Percentiles rank a stretch among this genome's conserved stretches.
These are phyloP conservation scores for Creontiades dilutus DNA, from an alignment of 2,888 invertebrate genomes.

Conservation along the genomic window DNA sequence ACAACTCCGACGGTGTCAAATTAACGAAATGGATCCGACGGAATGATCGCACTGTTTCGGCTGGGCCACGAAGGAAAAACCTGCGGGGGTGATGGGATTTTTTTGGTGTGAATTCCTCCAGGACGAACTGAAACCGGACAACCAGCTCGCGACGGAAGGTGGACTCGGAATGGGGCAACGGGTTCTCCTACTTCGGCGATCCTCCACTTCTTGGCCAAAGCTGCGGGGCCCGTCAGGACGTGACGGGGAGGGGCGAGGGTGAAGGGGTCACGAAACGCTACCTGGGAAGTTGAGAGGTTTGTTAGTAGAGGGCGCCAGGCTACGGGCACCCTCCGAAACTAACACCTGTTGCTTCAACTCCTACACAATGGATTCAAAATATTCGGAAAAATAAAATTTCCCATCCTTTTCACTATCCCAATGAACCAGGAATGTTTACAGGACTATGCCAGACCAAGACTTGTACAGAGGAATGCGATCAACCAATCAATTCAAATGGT, in stretches of 20 bases:
- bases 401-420: no score
- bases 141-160: neutral
- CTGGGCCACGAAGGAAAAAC: neutral
- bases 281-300: conserved; percentile 9
- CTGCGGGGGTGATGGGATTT: neutral
- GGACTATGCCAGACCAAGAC: no score
- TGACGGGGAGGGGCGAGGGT: neutral
- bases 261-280: conserved; percentile 3
- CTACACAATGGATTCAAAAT: no score
- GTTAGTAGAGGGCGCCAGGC: neutral
- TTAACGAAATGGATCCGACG: neutral
- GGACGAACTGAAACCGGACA: conserved; percentile 1
- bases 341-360: no score
- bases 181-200: conserved; percentile 52
- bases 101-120: conserved; percentile 7
- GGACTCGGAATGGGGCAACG: conserved; percentile 52
- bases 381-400: no score
- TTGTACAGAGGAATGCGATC: no score
- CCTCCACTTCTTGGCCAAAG: conserved; percentile 22
- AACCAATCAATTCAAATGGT: no score
- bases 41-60: neutral
- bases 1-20: neutral
- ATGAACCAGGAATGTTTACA: no score
- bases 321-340: no score
- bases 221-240: neutral